Evolutionary conservation across 2,888 invertebrate species (phyloP), one percentile per base, ranked within the genome.

Genomic region (Caenorhabditis becei): DNA sequence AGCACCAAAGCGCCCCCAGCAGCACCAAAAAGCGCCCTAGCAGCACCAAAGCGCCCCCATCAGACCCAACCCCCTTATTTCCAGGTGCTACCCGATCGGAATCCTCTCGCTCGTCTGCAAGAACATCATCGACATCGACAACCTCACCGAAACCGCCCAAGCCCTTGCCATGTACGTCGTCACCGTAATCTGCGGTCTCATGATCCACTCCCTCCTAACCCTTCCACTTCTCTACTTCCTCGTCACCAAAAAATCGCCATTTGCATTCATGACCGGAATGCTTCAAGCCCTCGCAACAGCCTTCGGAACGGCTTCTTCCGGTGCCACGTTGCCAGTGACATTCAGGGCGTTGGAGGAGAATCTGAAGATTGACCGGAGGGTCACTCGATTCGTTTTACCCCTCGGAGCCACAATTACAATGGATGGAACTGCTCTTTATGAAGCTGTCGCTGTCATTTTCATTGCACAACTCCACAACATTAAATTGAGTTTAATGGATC

Each of bases 361-460:
- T 84, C 95, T 97, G 94, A 95, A 92, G 63, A 94, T 98, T 70
- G 96, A 97, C 92, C 94, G 90, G 26, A 79, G 91, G 47, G 90
- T 97, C 69, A 95, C 96, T 8, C 94, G 97, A 85, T 98, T 98
- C 91, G 97, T 98, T 8, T 95, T 97, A 90, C 98, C 98, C 23
- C 96, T 98, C 23, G 98, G 98, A 8, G 97, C 97, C 24, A 97
- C 97, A 47, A 97, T 98, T 91, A 98, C 97, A 93, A 90, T 91
- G 90, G 90, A 90, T 72, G 90, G 90, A 59, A 90, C 90, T 11
- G 90, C 90, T 0, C 93, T 99, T 35, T 99, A 99, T 91, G 98
- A 99, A 92, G 97, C 97, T 0, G 96, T 98, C 2, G 98, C 97
- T 0, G 97, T 97, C 20, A 95, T 98, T 87, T 99, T 97, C 91